A percentile compares a stretch with the other conserved stretches of the same genome.
These are phyloP conservation scores for Pangasius macronema DNA, from an alignment of 2,797 vertebrate genomes.

Conservation along the genomic window DNA sequence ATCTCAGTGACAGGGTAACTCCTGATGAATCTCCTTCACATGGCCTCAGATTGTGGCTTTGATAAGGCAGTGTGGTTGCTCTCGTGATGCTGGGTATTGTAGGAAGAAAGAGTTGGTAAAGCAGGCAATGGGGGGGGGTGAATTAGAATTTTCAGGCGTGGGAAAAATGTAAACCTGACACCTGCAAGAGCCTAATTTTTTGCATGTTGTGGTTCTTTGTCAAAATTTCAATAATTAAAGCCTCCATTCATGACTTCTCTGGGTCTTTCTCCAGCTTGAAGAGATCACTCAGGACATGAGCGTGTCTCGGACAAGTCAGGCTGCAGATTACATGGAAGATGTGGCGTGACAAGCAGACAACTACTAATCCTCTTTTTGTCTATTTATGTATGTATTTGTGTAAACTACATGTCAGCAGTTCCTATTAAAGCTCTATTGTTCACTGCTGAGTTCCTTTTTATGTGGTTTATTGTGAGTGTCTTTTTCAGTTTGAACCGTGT, in stretches of 20 bases:
- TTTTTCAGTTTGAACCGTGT: background rate
- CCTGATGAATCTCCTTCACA: background rate
- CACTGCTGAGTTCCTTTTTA: conserved; percentile 11
- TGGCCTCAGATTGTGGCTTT: background rate
- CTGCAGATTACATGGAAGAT: conserved; percentile 90
- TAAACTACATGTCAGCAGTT: conserved; percentile 37
- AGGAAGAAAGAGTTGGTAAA: conserved; percentile 36
- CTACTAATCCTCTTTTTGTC: conserved; percentile 32
- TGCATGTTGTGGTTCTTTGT: background rate
- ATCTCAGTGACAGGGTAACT: conserved; percentile 83
- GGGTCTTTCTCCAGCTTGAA: conserved; percentile 74
- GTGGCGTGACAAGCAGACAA: conserved; percentile 73
- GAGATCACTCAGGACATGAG: conserved; percentile 87
- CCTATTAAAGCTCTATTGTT: conserved; percentile 32
- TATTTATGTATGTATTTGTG: conserved; percentile 49
- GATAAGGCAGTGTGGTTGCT: background rate
- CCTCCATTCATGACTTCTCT: background rate
- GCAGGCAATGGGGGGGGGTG: background rate
- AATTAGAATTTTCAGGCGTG: background rate
- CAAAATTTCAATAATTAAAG: background rate
- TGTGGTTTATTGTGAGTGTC: conserved; percentile 30
- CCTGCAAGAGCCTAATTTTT: background rate
- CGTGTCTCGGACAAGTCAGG: conserved; percentile 84
- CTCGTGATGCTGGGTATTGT: conserved; percentile 20
- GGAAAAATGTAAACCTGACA: background rate